Conservation (phyloP, 2,797 vertebrate genomes). For the Enoplosus armatus region DNA sequence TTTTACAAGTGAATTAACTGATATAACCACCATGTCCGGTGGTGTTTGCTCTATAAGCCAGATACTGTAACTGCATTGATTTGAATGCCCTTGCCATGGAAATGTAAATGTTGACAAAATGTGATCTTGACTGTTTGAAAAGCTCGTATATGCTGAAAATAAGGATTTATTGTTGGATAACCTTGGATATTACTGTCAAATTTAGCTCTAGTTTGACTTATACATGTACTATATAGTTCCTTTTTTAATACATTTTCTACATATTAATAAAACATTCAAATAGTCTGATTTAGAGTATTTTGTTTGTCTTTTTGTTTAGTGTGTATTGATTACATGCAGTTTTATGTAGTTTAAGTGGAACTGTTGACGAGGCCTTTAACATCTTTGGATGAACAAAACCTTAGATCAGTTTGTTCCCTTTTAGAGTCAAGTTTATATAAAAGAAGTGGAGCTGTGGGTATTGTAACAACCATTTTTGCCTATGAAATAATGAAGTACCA, state of each 20-base stretch:
- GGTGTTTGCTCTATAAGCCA: conserved; percentile 48
- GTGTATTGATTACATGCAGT: background rate
- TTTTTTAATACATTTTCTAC: conserved; percentile 99
- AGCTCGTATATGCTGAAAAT: conserved; percentile 76
- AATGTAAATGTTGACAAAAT: conserved; percentile 79
- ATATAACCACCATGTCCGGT: conserved; percentile 33
- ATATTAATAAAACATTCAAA: conserved; percentile 99
- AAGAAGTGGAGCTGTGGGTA: background rate
- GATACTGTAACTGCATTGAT: conserved; percentile 55
- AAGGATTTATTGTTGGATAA: conserved; percentile 81
- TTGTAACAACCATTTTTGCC: conserved; percentile 12
- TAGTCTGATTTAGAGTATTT: conserved; percentile 58
- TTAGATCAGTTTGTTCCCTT: background rate
- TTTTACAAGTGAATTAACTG: conserved; percentile 39
- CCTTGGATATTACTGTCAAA: conserved; percentile 84
- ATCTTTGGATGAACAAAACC: background rate
- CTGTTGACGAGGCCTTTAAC: background rate
- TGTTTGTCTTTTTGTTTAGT: conserved; percentile 14
- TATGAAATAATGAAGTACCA: conserved; percentile 42
- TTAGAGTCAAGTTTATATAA: background rate
- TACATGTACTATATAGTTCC: conserved; percentile 98
- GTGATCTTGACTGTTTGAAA: conserved; percentile 78
- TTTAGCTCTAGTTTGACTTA: conserved; percentile 95
- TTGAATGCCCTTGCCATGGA: conserved; percentile 68
- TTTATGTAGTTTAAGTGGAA: background rate